Percentiles rank a stretch among this genome's conserved stretches.
These are phyloP conservation scores for Pelusios castaneus DNA, from an alignment of 2,113 vertebrate species.

Conservation along the genomic window DNA sequence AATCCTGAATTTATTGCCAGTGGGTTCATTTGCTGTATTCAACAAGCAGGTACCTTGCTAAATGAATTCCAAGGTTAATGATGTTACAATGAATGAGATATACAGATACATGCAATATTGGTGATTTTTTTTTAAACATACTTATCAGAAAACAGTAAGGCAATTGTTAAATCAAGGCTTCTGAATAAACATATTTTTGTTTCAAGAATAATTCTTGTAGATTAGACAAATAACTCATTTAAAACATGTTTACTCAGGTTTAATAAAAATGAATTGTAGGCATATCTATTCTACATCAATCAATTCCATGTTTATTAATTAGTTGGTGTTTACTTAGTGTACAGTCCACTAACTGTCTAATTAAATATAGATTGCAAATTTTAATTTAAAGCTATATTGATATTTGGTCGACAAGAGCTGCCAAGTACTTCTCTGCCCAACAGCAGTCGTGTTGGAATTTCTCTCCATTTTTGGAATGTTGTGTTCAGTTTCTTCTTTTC, in stretches of 20 bases:
- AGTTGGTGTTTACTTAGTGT: constrained; percentile 30
- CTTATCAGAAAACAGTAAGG: background rate
- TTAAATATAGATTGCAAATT: constrained; percentile 44
- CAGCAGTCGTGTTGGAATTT: background rate
- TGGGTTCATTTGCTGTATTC: background rate
- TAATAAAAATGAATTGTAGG: constrained; percentile 18
- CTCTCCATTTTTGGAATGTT: background rate
- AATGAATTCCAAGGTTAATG: background rate
- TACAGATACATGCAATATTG: background rate
- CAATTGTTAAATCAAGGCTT: background rate
- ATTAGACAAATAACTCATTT: constrained; percentile 1
- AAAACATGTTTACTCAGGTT: constrained; percentile 8
- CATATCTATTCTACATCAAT: constrained; percentile 22
- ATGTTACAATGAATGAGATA: background rate
- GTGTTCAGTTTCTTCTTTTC: background rate
- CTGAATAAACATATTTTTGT: background rate
- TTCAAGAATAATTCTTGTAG: background rate
- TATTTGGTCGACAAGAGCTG: background rate
- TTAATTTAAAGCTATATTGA: constrained; percentile 45
- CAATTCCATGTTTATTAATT: constrained; percentile 50
- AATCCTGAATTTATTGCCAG: background rate
- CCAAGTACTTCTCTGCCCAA: background rate
- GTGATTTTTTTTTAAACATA: background rate
- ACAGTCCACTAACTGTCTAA: constrained; percentile 2
- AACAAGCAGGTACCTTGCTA: background rate